Evolutionary conservation across 2,888 invertebrate genomes (phyloP), one percentile per base, ranked within the genome.

Genomic region (Eumacrocentrus americanus): DNA sequence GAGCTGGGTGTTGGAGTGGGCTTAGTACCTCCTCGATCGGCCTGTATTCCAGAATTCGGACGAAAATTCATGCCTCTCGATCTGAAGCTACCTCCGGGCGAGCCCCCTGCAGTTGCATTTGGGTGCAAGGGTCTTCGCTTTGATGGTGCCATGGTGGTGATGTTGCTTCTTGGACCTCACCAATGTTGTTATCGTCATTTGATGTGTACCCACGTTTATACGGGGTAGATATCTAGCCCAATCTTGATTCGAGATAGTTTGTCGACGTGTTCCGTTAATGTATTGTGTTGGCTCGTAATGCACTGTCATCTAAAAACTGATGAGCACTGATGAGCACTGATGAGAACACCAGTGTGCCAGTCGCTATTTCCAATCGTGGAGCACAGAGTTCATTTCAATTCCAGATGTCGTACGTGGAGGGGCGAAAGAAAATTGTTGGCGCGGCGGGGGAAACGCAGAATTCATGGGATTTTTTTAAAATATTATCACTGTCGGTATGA

Each of bases 1-100:
- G 94, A 90, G 7, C 91, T 88, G 14, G 94, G 94, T 64, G 91
- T 89, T 25, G 93, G 88, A 2, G 95, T 90, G 2, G 95, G 94
- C 81, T 90, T 88, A 18, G 89, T 93, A 60, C 91, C 94, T 80
- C 86, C 87, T 1, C 84, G 73, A 57, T 85, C 84, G 3, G 81
- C 76, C 60, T 82, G 81, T 67, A 74, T 79, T 1, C 70, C 69
- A 1, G 75, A 70, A 52, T 63, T 75, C 11, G 87, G 86, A 46
- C 88, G 83, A 75, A 88, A 88, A 77, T 88, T 88, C 80, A 87
- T 78, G 56, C 83, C 83, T 37, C 72, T 75, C 54, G 70, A 68
- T 22, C 74, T 25, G 22, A 70, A 73, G 11, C 56, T 61, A 11
- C 69, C 51, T n/a, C 63, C 60, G 5, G 62, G 63, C 25, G 65